phyloP scores from a whole-genome alignment of 2,888 invertebrate genomes.

The Cantharis rufa region DNA sequence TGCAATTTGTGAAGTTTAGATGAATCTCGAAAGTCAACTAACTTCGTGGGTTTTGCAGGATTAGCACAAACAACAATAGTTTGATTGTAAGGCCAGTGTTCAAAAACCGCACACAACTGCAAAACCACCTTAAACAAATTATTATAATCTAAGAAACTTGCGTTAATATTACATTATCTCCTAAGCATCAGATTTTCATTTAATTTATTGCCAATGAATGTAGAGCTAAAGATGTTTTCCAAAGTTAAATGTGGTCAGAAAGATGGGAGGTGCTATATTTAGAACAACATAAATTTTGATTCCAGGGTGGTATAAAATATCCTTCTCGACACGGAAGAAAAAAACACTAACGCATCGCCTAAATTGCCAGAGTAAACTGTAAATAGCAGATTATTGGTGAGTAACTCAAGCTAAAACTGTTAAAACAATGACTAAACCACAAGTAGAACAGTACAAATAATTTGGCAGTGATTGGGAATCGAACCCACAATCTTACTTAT shows the following conservation, averaged over 20 bases:
- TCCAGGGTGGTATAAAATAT: not conserved
- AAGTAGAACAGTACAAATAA: no score
- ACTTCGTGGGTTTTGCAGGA: not conserved
- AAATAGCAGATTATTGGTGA: no score
- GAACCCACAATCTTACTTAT: no score
- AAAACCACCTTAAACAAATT: not conserved
- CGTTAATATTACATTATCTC: not conserved
- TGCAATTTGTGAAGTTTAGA: not conserved
- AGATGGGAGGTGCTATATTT: not conserved
- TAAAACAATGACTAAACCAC: no score
- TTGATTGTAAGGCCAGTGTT: not conserved
- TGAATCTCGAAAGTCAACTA: not conserved
- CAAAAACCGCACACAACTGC: not conserved
- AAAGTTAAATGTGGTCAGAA: not conserved
- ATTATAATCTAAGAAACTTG: not conserved
- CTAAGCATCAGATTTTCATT: not conserved
- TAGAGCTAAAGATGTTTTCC: not conserved
- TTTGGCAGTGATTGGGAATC: no score
- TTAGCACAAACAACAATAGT: not conserved
- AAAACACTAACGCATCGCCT: not conserved
- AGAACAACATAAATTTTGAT: not conserved
- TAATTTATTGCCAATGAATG: not conserved
- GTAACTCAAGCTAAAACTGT: not conserved
- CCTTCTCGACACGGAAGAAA: not conserved
- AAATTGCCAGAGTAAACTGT: not conserved